Conservation (phyloP, 2,797 vertebrate species). For the Hylomyscus alleni region DNA sequence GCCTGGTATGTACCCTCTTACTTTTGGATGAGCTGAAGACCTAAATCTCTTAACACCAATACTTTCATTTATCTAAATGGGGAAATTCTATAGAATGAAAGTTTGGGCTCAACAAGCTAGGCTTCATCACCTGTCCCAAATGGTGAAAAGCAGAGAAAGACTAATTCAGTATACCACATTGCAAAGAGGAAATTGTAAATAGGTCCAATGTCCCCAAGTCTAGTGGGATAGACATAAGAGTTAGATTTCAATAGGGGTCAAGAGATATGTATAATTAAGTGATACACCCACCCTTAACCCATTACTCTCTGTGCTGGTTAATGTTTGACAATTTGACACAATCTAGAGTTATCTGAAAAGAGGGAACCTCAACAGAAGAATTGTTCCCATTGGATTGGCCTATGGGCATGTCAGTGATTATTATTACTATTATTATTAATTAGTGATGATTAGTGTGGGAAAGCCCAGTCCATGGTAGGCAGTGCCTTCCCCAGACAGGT, state of each 20-base stretch:
- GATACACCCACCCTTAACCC: background rate
- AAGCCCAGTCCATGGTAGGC: background rate
- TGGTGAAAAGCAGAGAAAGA: background rate
- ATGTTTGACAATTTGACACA: background rate
- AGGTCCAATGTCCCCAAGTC: background rate
- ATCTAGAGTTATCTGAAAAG: background rate
- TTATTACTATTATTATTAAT: background rate
- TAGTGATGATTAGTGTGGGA: background rate
- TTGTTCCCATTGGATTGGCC: background rate
- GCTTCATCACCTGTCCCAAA: background rate
- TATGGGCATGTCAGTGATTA: too few relatives aligned
- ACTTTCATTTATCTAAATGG: background rate
- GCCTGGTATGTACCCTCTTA: background rate
- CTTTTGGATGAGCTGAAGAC: slow-evolving; percentile 25
- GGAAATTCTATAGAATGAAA: background rate
- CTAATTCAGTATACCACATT: background rate
- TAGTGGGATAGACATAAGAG: too few relatives aligned
- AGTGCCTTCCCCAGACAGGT: background rate
- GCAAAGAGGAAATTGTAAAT: background rate
- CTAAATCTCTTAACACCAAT: slow-evolving; percentile 19
- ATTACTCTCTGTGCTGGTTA: background rate
- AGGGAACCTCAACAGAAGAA: background rate
- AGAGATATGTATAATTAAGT: background rate
- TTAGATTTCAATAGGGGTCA: background rate
- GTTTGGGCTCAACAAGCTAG: background rate